Base-by-base conservation (phyloP, 2,888 invertebrate species). In the Caenorhabditis plicata region DNA sequence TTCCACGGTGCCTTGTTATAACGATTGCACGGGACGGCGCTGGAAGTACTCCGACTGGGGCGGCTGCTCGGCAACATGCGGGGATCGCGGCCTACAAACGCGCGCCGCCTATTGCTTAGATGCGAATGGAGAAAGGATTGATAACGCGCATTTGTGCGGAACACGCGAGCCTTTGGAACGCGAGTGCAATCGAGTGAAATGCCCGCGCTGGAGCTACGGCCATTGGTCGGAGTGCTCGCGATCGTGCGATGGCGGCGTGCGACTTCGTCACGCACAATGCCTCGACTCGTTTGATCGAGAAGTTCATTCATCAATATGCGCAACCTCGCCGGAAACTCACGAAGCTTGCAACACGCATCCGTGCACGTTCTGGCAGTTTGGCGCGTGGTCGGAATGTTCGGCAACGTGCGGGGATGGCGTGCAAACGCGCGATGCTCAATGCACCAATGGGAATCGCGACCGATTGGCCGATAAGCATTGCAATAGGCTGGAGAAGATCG, bases 41-140 rank as follows among this genome's bases (percentile, higher is more conserved):
- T 84, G 84, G 84, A 64, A 71, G 26, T 84, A 83, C 68, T 73
- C 80, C 4, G 75, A 80, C 19, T 84, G 84, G 84, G 80, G 80
- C n/a, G 48, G 73, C 81, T 84, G 84, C 64, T 81, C 82, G 1
- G 75, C 71, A 32, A 77, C 80, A 0, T 84, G 84, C 71, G 83
- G 81, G 11, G 77, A 78, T 1, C 39, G 32, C 11, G 84, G 84
- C 4, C 70, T 74, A 9, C 81, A 81, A 68, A 70, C 74, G 25
- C 62, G 84, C 5, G 72, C 75, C 19, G 81, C 81, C 7, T 68
- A 65, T 44, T 84, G 84, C 65, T 72, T 81, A 22, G 82, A 83
- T 64, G 78, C 9, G 65, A 75, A 25, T 55, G 43, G 52, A 7
- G 42, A 45, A 23, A 54, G 60, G 23, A 42, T 57, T 23, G 36